Percentiles rank a stretch among this genome's conserved stretches.
Evolutionary conservation across 2,797 vertebrate genomes (phyloP).

Genomic region (Australoheros facetus): DNA sequence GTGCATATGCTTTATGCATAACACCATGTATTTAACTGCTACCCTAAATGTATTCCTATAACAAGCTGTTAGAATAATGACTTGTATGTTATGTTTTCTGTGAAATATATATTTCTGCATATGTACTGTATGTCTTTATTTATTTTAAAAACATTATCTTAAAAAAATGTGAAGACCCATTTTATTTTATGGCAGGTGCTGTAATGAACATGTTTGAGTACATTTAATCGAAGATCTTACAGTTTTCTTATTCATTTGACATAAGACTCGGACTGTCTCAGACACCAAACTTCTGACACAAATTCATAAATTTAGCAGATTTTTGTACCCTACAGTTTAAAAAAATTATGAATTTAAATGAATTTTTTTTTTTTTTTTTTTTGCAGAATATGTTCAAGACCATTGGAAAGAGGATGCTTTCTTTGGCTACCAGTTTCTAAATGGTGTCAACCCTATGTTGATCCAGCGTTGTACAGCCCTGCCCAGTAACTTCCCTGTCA

Average conservation of each 20-base stretch:
- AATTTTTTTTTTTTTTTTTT: background rate
- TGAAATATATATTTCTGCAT: no score
- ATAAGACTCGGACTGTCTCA: no score
- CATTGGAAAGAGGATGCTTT: slow-evolving; percentile 71
- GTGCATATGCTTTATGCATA: background rate
- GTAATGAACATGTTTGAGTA: no score
- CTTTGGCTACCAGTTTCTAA: slow-evolving; percentile 75
- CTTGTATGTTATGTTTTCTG: no score
- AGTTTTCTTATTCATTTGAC: no score
- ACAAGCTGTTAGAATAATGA: background rate
- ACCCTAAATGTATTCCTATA: background rate
- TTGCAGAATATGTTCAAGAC: slow-evolving; percentile 57
- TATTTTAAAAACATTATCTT: no score
- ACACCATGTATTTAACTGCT: background rate
- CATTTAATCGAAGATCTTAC: no score
- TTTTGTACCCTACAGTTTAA: background rate
- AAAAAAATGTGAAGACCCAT: background rate
- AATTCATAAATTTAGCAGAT: background rate
- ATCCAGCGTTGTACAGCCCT: slow-evolving; percentile 56
- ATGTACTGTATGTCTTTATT: no score
- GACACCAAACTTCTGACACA: background rate
- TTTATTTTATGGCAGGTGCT: no score
- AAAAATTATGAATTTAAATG: no score
- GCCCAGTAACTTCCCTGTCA: slow-evolving; percentile 63
- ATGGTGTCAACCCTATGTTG: slow-evolving; percentile 70